Percentiles rank a stretch among this genome's conserved stretches.
phyloP scores from a whole-genome alignment of 2,888 invertebrate genomes.

The Lasioglossum oenotherae region DNA sequence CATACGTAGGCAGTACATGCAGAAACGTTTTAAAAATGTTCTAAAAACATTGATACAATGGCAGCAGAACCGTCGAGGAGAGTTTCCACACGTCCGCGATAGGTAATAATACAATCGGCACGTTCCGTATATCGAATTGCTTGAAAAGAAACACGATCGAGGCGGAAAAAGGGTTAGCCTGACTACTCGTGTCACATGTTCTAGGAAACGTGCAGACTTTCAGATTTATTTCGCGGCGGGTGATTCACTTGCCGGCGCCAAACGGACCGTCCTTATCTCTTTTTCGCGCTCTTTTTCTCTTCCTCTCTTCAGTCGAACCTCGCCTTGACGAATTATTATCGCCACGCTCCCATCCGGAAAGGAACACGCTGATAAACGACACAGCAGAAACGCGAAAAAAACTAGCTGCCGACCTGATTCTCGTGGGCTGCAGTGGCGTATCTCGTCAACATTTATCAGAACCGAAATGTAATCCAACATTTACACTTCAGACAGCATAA shows the following conservation, averaged over 20 bases:
- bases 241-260: conserved; percentile 77
- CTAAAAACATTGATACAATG: neutral
- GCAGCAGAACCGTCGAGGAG: neutral
- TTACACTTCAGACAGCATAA: neutral
- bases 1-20: neutral
- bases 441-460: neutral
- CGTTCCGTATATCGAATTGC: neutral
- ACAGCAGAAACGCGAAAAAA: neutral
- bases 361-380: neutral
- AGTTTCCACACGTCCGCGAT: neutral
- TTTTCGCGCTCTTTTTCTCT: conserved; percentile 49
- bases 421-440: neutral
- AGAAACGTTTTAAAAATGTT: neutral
- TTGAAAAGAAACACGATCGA: neutral
- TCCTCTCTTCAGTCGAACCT: conserved; percentile 18
- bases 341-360: conserved; percentile 26
- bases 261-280: conserved; percentile 70
- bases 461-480: neutral
- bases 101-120: neutral
- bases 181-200: neutral
- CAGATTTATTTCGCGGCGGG: conserved; percentile 73
- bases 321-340: conserved; percentile 31
- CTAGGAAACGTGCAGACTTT: conserved; percentile 27
- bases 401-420: neutral
- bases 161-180: neutral